phyloP scores from a whole-genome alignment of 2,113 vertebrate genomes.

The Perca flavescens region DNA sequence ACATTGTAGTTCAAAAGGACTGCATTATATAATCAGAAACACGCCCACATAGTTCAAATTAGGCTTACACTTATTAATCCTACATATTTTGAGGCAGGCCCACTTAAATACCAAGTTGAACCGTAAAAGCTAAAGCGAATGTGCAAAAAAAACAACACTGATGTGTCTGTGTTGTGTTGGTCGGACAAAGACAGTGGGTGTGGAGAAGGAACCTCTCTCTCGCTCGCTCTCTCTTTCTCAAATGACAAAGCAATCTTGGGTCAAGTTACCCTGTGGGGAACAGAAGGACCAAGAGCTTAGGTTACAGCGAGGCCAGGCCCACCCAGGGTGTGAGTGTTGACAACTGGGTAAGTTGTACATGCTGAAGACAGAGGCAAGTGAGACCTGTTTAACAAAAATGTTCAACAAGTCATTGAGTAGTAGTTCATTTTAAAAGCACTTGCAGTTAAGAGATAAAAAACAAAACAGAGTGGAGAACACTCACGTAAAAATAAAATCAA shows the following conservation, averaged over 20 bases:
- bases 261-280: slow-evolving; percentile 79
- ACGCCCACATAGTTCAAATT: slow-evolving; percentile 34
- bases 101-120: slow-evolving; percentile 46
- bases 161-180: slow-evolving; percentile 56
- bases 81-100: slow-evolving; percentile 43
- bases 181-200: slow-evolving; percentile 68
- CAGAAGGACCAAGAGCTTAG: slow-evolving; percentile 65
- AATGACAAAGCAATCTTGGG: slow-evolving; percentile 76
- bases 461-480: not conserved
- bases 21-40: slow-evolving; percentile 60
- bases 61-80: slow-evolving; percentile 44
- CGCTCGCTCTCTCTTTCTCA: slow-evolving; percentile 2
- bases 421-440: slow-evolving; percentile 10
- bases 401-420: not conserved
- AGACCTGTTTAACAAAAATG: slow-evolving; percentile 35
- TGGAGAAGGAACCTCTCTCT: slow-evolving; percentile 64
- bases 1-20: slow-evolving; percentile 43
- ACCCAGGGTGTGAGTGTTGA: slow-evolving; percentile 61
- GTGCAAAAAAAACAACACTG: slow-evolving; percentile 53
- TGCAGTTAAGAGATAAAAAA: not conserved
- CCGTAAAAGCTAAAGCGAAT: slow-evolving; percentile 26
- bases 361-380: slow-evolving; percentile 46
- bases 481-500: not conserved
- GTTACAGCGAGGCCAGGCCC: slow-evolving; percentile 70
- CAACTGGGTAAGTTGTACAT: slow-evolving; percentile 41